phyloP scores from a whole-genome alignment of 2,113 vertebrate species.

The Hippocampus zosterae region DNA sequence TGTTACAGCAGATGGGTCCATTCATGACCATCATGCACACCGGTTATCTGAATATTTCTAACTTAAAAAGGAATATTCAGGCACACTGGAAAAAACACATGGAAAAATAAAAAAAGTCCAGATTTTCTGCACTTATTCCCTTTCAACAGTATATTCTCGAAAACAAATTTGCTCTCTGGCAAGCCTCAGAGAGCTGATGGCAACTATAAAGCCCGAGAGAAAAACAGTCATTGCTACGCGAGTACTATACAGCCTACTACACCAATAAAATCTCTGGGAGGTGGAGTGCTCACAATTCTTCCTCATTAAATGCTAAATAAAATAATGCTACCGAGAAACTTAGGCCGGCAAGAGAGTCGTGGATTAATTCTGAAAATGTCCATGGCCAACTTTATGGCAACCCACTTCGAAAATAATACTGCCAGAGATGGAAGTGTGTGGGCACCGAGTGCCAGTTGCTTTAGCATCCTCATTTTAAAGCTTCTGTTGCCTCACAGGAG shows the following conservation, averaged over 20 bases:
- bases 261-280: constrained; percentile 5
- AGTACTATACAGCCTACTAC: constrained; percentile 10
- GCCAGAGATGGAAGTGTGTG: constrained; percentile 4
- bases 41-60: neutral
- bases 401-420: neutral
- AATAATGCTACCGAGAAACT: constrained; percentile 1
- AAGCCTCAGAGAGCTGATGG: constrained; percentile 8
- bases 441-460: constrained; percentile 3
- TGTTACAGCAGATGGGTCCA: too few relatives aligned
- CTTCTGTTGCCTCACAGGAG: neutral
- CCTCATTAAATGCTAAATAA: constrained; percentile 9
- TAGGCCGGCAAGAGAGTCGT: neutral
- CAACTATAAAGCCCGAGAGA: constrained; percentile 12
- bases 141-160: neutral
- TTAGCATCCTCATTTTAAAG: constrained; percentile 2
- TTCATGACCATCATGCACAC: too few relatives aligned
- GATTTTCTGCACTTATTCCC: neutral
- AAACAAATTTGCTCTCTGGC: neutral
- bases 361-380: constrained; percentile 2
- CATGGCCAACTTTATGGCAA: neutral
- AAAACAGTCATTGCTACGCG: neutral
- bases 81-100: neutral
- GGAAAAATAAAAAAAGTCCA: neutral
- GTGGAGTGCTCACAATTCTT: constrained; percentile 4
- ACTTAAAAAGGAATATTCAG: neutral